Conservation (phyloP, 2,888 invertebrate genomes). For the Phaonia tiefii region DNA sequence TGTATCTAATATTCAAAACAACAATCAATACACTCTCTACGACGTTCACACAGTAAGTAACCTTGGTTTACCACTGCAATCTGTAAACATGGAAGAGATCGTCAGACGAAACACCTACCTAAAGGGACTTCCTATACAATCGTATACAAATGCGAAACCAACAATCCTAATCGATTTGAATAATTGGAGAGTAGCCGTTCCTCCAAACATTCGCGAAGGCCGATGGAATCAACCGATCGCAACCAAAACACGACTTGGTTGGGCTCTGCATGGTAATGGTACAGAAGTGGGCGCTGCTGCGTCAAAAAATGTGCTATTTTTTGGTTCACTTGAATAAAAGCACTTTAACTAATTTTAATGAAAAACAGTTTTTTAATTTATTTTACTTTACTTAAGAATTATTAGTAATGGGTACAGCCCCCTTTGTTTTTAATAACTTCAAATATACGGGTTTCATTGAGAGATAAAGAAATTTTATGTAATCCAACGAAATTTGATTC, state of each 20-base stretch:
- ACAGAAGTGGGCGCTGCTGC: background rate
- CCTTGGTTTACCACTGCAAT: conserved; percentile 32
- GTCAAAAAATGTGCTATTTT: no score
- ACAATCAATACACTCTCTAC: background rate
- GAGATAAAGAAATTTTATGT: no score
- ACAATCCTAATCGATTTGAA: conserved; percentile 42
- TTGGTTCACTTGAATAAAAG: no score
- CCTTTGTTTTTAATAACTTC: no score
- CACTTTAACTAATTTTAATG: no score
- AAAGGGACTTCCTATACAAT: conserved; percentile 39
- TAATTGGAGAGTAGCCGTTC: conserved; percentile 41
- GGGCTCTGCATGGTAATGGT: conserved; percentile 59
- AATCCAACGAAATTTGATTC: no score
- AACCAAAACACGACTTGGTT: conserved; percentile 58
- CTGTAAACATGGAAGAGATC: conserved; percentile 15
- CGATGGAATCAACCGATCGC: conserved; percentile 52
- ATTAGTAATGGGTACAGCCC: no score
- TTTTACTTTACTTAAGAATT: no score
- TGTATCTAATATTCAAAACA: background rate
- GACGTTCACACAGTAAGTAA: conserved; percentile 34
- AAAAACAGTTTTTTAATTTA: no score
- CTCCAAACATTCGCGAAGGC: conserved; percentile 53
- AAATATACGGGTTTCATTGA: no score
- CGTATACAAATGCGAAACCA: conserved; percentile 49
- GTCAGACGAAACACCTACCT: conserved; percentile 1